Evolutionary conservation across 2,113 vertebrate species (phyloP).

Genomic region (Propithecus coquereli): DNA sequence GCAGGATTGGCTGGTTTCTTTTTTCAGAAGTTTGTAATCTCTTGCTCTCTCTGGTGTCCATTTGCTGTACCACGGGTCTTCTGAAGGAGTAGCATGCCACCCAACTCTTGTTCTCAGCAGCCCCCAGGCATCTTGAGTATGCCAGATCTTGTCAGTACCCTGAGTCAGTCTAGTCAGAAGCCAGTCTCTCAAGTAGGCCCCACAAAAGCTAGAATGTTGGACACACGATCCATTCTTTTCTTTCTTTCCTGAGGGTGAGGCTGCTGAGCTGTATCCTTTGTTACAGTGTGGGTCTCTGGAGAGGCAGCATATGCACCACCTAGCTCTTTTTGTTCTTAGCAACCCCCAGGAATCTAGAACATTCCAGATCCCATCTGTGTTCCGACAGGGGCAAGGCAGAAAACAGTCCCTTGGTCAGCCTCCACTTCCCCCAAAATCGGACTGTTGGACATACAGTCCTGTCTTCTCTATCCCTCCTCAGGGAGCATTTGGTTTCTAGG

Average conservation of each 20-base stretch:
- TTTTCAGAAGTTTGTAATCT: neutral
- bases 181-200: neutral
- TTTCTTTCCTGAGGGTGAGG: neutral
- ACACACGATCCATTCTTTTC: neutral
- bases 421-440: neutral
- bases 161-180: neutral
- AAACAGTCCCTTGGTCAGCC: neutral
- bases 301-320: neutral
- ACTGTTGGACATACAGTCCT: neutral
- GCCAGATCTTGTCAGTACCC: neutral
- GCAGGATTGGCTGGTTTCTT: neutral
- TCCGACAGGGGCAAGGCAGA: neutral
- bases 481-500: neutral
- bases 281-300: neutral
- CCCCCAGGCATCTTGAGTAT: neutral
- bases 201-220: neutral
- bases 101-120: neutral
- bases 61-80: neutral
- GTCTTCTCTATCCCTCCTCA: neutral
- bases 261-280: constrained; percentile 12
- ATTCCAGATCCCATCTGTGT: neutral
- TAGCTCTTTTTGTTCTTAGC: neutral
- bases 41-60: neutral
- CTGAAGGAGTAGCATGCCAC: neutral
- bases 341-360: neutral